Base-by-base conservation (phyloP, 2,113 vertebrate genomes). In the Saguinus imperator region DNA sequence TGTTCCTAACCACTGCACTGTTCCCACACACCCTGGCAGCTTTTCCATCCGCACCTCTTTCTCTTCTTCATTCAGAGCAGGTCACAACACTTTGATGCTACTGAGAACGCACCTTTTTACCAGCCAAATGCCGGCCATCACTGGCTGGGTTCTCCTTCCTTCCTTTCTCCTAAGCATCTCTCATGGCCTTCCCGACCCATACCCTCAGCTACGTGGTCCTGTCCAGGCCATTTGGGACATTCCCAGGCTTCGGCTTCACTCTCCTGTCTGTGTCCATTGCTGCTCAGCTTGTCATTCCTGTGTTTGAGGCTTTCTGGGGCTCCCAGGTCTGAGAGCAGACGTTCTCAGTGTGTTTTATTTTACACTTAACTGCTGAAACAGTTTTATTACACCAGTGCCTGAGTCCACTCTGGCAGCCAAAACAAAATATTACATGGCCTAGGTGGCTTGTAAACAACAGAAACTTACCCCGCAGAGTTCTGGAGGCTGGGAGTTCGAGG, bases 181-280 rank as follows among this genome's bases (percentile, higher is more conserved):
- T 37, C 6, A 35, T 20, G 68, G 9, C 68, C 17, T 70, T 7
- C 68, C 17, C 8, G 35, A 9, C 35, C 35, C 35, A 70, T 25
- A 29, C 8, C 32, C 16, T 20, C 17, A n/a, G 8, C 8, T 8
- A 0, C 8, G 6, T 16, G 17, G 35, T 18, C 35, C 35, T 0
- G 7, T 52, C 14, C 13, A 16, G 70, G n/a, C 35, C 21, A n/a
- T 35, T 21, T n/a, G 6, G 7, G 32, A 18, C 50, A 50, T 40
- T 11, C 25, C 48, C 1, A 0, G n/a, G 48, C 25, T 29, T 17
- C 16, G 5, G 10, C 68, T 52, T 29, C 29, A 11, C 86, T 25
- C 17, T 79, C 50, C 5, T 17, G 3, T 4, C 6, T 25, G 32
- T 23, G 25, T 11, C 11, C 61, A 2, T 64, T 29, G 61, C 3